Evolutionary conservation across 2,888 invertebrate genomes (phyloP).

Genomic region (Eilema caniola): DNA sequence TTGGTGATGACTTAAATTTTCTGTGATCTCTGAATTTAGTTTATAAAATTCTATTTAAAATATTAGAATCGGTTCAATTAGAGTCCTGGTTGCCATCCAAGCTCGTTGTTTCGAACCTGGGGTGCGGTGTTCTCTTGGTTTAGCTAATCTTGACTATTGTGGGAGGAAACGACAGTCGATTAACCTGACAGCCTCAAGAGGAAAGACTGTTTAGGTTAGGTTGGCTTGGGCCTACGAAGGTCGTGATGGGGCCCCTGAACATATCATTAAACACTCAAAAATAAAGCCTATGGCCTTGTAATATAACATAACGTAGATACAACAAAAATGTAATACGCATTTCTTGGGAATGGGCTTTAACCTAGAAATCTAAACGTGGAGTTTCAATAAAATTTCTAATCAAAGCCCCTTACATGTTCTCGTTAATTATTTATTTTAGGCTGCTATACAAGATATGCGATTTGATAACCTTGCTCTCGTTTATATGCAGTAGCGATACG

Average conservation of each 20-base stretch:
- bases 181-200: slow-evolving; percentile 3
- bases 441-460: slow-evolving; percentile 19
- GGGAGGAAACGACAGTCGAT: neutral
- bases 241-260: too few relatives aligned
- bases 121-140: neutral
- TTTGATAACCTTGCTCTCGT: slow-evolving; percentile 35
- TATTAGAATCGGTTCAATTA: neutral
- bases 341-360: neutral
- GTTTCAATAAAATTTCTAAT: slow-evolving; percentile 2
- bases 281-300: neutral
- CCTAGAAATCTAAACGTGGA: slow-evolving; percentile 5
- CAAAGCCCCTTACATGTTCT: neutral
- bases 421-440: neutral
- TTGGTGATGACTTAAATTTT: too few relatives aligned
- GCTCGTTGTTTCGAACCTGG: too few relatives aligned
- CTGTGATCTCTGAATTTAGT: too few relatives aligned
- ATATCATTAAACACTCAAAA: neutral
- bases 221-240: too few relatives aligned
- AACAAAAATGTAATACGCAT: neutral
- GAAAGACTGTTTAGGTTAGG: too few relatives aligned
- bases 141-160: too few relatives aligned
- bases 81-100: neutral
- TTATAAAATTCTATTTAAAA: neutral
- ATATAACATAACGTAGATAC: neutral
- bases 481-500: slow-evolving; percentile 24